Evolutionary conservation across 2,113 vertebrate species (phyloP).

Genomic region (Porphyrio hochstetteri): DNA sequence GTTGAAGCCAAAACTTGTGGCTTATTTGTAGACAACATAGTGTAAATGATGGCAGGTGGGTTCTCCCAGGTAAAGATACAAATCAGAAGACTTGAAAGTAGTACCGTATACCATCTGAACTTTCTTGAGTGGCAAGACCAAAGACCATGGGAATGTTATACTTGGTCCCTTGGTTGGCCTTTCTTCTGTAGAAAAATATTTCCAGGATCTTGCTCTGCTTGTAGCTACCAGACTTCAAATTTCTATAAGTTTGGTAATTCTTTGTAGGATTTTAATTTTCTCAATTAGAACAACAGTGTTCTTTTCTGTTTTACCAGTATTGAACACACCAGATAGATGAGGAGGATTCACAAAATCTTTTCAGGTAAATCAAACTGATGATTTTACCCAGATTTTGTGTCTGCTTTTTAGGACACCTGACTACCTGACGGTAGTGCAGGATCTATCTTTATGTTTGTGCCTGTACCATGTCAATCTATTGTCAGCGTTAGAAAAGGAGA

Average conservation of each 20-base stretch:
- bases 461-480: not conserved
- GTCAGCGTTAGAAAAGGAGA: not conserved
- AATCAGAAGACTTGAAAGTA: not conserved
- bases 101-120: not conserved
- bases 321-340: not conserved
- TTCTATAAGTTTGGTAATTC: rapidly evolving
- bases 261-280: not conserved
- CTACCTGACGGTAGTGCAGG: no score
- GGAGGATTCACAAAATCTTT: not conserved
- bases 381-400: not conserved
- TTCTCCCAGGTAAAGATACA: not conserved
- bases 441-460: not conserved
- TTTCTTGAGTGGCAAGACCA: not conserved
- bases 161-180: not conserved
- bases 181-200: not conserved
- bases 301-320: not conserved
- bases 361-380: not conserved
- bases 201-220: not conserved
- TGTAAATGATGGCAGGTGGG: not conserved
- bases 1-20: not conserved
- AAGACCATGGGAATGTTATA: not conserved
- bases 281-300: not conserved
- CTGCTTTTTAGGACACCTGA: not conserved
- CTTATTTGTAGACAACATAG: not conserved
- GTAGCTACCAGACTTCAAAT: not conserved